Percentiles rank a stretch among this genome's conserved stretches.
Evolutionary conservation across 2,888 invertebrate species (phyloP).

Genomic region (Lasioglossum villosulum): DNA sequence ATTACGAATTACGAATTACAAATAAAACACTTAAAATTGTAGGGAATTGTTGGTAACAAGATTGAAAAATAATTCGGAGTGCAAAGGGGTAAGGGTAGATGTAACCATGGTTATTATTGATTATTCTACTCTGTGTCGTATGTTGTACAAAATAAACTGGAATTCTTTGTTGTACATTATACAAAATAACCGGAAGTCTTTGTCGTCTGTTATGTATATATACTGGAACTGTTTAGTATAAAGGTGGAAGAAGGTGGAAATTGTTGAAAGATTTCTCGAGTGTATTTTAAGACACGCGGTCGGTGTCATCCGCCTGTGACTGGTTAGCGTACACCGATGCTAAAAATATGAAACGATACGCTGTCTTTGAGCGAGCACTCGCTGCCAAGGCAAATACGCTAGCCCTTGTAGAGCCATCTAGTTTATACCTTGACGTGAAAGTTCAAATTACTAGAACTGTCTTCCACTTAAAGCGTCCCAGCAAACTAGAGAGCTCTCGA

Average conservation of each 20-base stretch:
- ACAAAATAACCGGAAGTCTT: neutral
- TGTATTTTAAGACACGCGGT: slow-evolving; percentile 3
- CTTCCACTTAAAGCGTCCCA: neutral
- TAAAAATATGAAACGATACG: slow-evolving; percentile 4
- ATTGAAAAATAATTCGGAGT: too few species aligned
- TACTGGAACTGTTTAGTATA: neutral
- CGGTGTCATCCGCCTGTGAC: slow-evolving; percentile 22
- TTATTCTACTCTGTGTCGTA: neutral
- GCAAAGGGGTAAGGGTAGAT: too few species aligned
- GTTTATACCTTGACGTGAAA: neutral
- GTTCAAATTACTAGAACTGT: neutral
- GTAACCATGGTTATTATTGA: neutral
- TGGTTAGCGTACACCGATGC: slow-evolving; percentile 1
- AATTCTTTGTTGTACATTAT: too few species aligned
- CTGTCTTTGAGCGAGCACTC: neutral
- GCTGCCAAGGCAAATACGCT: neutral
- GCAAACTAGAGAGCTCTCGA: neutral
- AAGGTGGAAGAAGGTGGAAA: neutral
- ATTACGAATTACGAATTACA: too few species aligned
- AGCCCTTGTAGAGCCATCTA: neutral
- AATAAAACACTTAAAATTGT: too few species aligned
- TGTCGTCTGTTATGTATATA: neutral
- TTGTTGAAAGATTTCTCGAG: neutral
- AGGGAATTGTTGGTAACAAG: too few species aligned
- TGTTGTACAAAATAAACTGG: neutral